A percentile compares a stretch with the other conserved stretches of the same genome.
Conservation (phyloP, 2,113 vertebrate genomes). For the Gallinago undulata region DNA sequence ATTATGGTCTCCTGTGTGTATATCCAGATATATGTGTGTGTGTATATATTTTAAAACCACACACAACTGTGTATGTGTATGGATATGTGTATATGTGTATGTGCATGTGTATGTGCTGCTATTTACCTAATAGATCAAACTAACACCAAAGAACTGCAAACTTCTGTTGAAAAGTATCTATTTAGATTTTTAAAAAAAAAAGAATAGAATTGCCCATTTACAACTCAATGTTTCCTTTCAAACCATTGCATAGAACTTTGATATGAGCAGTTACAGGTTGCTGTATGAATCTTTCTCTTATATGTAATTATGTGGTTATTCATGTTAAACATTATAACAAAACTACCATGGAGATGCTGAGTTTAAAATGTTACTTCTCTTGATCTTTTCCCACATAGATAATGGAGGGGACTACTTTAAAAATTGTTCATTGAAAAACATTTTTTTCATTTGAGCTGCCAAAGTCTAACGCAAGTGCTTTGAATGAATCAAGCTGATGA, state of each 20-base stretch:
- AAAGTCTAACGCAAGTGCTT: background rate
- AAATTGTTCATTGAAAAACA: background rate
- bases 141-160: background rate
- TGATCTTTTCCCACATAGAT: background rate
- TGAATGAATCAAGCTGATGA: background rate
- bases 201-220: background rate
- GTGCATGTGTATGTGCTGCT: background rate
- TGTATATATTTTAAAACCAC: background rate
- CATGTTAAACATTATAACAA: background rate
- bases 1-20: background rate
- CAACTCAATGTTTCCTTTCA: background rate
- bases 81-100: background rate
- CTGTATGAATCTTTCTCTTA: background rate
- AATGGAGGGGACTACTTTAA: background rate
- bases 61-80: background rate
- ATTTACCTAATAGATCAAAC: background rate
- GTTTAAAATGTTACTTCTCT: background rate
- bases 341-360: background rate
- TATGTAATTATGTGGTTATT: background rate
- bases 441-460: background rate
- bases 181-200: background rate
- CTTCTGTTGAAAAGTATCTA: background rate
- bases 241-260: background rate
- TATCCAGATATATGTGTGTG: accelerated
- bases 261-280: background rate